Evolutionary conservation across 53 echinoderm and acorn worm genomes (phyloP), one percentile per base, ranked within the genome.

Genomic region (Temnopleurus reevesii): DNA sequence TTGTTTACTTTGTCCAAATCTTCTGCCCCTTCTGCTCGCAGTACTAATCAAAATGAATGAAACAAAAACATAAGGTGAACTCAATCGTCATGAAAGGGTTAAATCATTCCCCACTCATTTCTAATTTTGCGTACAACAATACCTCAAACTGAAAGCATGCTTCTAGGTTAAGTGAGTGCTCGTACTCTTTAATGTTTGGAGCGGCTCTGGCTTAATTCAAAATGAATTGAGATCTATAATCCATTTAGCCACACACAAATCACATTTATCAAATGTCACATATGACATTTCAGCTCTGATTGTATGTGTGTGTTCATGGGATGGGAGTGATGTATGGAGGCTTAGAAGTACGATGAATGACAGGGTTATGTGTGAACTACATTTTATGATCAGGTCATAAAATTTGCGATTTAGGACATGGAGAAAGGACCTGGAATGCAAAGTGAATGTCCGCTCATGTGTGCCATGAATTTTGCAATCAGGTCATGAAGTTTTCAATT

Each of bases 171-270:
- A 58, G 27, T 26, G 17, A 30, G 10, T 33, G 12, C 63, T 15
- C 31, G 27, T 0, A 28, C 59, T 59, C 28, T 59, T 19, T 31
- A 33, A 63, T 34, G 30, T 63, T 63, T 34, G 34, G 63, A 4
- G 17, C 4, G 13, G 63, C 63, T 31, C 33, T 63, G 45, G 43
- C 43, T 33, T 45, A 77, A 77, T 43, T 46, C 77, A 17, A 77
- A 43, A 77, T 77, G 77, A 77, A 77, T 77, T 77, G 77, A 77
- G 46, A 46, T 46, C 34, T 77, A 77, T 77, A 77, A 77, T 77
- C 77, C 77, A 45, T 45, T 77, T 77, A 77, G 23, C 77, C 34
- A 8, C 12, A 77, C 77, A 77, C 77, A 77, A 77, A 77, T 77
- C 77, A 77, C 77, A 77, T 77, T 25, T 45, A 77, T 77, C 46